These are phyloP conservation scores for Copidosoma floridanum DNA, from an alignment of 1,140 invertebrate species.

Conservation along the genomic window DNA sequence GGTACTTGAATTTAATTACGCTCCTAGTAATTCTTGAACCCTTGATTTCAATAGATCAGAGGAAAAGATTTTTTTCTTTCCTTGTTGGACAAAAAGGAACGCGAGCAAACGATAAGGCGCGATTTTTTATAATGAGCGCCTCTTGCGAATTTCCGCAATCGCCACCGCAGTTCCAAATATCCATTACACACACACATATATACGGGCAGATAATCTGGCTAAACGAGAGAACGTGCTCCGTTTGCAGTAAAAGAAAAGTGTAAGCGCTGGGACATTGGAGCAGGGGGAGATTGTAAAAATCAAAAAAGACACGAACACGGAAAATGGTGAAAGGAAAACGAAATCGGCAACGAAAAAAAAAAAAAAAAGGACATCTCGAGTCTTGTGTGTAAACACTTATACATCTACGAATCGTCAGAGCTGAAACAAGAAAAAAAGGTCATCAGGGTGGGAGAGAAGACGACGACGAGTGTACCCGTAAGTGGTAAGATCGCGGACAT, in stretches of 20 bases:
- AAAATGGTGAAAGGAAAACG: neutral
- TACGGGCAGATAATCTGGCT: too few species aligned
- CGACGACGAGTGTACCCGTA: constrained; percentile 40
- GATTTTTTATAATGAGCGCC: neutral
- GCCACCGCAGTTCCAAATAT: too few species aligned
- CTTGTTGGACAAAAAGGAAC: neutral
- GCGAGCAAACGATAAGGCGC: neutral
- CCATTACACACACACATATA: neutral
- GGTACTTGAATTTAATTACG: too few species aligned
- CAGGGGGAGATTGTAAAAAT: neutral
- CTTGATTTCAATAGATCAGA: too few species aligned
- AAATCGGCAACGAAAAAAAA: too few species aligned
- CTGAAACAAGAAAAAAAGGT: neutral
- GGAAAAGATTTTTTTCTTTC: neutral
- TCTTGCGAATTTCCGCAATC: neutral
- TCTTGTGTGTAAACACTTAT: too few species aligned
- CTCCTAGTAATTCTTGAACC: too few species aligned
- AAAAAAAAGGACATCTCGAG: neutral
- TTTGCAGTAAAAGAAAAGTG: neutral
- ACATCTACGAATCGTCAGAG: too few species aligned
- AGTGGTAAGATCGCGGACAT: constrained; percentile 42
- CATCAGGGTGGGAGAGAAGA: neutral
- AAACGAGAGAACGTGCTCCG: neutral
- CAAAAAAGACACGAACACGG: constrained; percentile 9
- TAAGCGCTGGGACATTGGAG: neutral